Base-by-base conservation (phyloP, 2,113 vertebrate species). In the Accipiter virgatus region DNA sequence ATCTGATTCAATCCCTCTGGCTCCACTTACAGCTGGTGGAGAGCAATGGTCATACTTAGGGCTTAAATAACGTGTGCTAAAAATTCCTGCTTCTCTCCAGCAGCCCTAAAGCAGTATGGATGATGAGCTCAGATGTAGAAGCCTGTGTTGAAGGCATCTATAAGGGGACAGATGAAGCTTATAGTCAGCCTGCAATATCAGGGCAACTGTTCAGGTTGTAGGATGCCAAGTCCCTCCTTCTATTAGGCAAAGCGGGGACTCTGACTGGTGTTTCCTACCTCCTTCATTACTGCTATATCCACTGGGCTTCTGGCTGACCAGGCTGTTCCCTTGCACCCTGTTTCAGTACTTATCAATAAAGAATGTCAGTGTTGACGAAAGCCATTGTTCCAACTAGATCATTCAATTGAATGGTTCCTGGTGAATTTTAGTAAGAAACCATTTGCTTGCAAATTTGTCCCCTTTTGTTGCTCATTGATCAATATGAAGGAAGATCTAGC, bases 201-300 rank as follows among this genome's bases (percentile, higher is more conserved):
- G 67, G 45, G 22, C n/a, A 80, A 45, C 59, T 16, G 48, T 73
- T 78, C 55, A 56, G 40, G 29, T 73, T 62, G 38, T 32, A 56
- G 36, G 52, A 47, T 77, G 70, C n/a, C 74, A 84, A 52, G 45
- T 58, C 47, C 40, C 50, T 91, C 80, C 83, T 96, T 95, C n/a
- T 67, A 80, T 81, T 86, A 81, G 80, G 55, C 52, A 92, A 94
- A 78, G 50, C 63, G 88, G 55, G 59, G 50, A 77, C 70, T 92
- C 94, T 83, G 79, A 88, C 90, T 92, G 40, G 22, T 82, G 86
- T 91, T 72, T 97, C 86, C 91, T 92, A 78, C 45, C 71, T 90
- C 82, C 86, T 95, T 90, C 84, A 87, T 94, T 93, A 93, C 56
- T 92, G 38, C 53, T 29, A 4, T 86, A 36, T 50, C 40, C 72